A percentile compares a stretch with the other conserved stretches of the same genome.
These are phyloP conservation scores for Tiphia femorata DNA, from an alignment of 2,888 invertebrate genomes.

Conservation along the genomic window DNA sequence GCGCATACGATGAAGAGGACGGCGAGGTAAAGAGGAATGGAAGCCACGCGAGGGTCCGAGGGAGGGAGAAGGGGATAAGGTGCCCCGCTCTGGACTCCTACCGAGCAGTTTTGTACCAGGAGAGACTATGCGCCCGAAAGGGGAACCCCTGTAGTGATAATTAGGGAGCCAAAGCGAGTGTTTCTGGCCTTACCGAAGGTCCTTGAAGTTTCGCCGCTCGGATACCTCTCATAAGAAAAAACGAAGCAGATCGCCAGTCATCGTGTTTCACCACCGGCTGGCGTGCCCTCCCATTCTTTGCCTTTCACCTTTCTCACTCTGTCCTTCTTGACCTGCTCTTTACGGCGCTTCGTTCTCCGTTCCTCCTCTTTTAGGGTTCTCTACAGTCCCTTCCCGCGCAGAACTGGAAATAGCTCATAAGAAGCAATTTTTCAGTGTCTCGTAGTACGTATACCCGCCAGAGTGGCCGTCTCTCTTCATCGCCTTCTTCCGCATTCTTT, in stretches of 20 bases:
- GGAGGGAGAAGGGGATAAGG: conserved; percentile 18
- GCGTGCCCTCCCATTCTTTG: conserved; percentile 14
- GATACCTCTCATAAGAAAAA: conserved; percentile 32
- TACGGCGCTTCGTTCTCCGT: conserved; percentile 11
- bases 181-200: conserved; percentile 64
- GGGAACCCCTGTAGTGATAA: conserved; percentile 68
- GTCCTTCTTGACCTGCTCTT: conserved; percentile 13
- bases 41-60: neutral
- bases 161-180: conserved; percentile 68
- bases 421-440: conserved; percentile 51
- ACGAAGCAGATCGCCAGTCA: conserved; percentile 57
- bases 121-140: conserved; percentile 61
- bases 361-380: neutral
- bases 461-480: conserved; percentile 12
- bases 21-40: conserved; percentile 1
- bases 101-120: conserved; percentile 66
- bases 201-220: conserved; percentile 67
- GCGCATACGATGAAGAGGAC: no score
- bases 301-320: conserved; percentile 10
- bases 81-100: conserved; percentile 60
- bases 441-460: conserved; percentile 43
- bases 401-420: conserved; percentile 39
- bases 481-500: conserved; percentile 7
- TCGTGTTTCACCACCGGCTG: conserved; percentile 49
- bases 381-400: conserved; percentile 23